Evolutionary conservation across 2,797 vertebrate species (phyloP).

Genomic region (Notamacropus eugenii): DNA sequence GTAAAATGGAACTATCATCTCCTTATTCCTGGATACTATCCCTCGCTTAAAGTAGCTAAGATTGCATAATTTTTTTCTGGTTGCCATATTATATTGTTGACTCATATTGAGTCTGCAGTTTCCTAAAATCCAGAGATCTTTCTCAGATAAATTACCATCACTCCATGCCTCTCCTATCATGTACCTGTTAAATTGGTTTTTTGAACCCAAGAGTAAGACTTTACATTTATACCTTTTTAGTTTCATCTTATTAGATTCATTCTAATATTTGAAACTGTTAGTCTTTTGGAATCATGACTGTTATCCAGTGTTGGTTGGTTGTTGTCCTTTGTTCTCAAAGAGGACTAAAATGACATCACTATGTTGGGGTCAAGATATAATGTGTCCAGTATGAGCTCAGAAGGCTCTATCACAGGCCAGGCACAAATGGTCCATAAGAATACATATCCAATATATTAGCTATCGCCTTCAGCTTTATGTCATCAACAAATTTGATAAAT

Average conservation of each 20-base stretch:
- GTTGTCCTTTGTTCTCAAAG: not conserved
- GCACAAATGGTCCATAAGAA: not conserved
- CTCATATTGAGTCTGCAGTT: not conserved
- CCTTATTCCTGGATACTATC: not conserved
- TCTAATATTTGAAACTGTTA: not conserved
- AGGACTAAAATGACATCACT: not conserved
- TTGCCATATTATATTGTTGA: not conserved
- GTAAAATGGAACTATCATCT: not conserved
- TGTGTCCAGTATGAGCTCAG: not conserved
- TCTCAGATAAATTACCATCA: not conserved
- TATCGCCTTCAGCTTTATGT: not conserved
- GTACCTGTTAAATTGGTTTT: not conserved
- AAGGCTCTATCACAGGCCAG: not conserved
- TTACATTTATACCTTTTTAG: not conserved
- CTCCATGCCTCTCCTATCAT: not conserved
- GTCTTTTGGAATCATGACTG: not conserved
- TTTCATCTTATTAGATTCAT: not conserved
- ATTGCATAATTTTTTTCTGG: not conserved
- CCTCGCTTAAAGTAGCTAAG: not conserved
- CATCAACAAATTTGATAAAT: not conserved
- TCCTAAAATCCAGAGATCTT: not conserved
- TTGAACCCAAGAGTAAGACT: not conserved
- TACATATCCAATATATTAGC: not conserved
- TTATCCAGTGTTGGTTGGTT: not conserved
- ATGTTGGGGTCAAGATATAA: not conserved